A percentile compares a stretch with the other conserved stretches of the same genome.
These are phyloP conservation scores for Bombus confusus DNA, from an alignment of 1,140 invertebrate species.

Conservation along the genomic window DNA sequence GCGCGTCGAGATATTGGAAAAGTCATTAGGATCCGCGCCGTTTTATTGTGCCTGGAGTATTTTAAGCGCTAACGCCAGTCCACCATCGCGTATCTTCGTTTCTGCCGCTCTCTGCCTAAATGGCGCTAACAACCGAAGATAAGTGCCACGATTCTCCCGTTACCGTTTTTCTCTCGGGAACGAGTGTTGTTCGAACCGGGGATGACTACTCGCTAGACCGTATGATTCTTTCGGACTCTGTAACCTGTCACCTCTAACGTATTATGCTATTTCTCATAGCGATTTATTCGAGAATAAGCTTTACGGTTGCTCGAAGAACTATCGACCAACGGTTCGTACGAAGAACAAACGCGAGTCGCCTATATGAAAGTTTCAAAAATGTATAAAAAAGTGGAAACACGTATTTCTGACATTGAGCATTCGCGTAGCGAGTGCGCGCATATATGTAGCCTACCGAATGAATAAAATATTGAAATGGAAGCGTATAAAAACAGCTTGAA, in stretches of 20 bases:
- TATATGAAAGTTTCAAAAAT: background rate
- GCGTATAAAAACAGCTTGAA: background rate
- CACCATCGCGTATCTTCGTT: constrained; percentile 16
- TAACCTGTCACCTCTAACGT: background rate
- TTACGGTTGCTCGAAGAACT: background rate
- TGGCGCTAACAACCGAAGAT: background rate
- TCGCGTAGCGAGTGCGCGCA: background rate
- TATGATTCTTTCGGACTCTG: background rate
- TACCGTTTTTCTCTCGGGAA: background rate
- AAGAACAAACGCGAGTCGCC: background rate
- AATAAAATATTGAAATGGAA: constrained; percentile 2
- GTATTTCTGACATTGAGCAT: background rate
- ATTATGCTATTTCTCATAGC: background rate
- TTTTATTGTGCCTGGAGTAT: constrained; percentile 55
- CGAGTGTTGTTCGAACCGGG: background rate
- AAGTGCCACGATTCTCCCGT: background rate
- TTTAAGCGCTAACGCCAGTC: constrained; percentile 55
- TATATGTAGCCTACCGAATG: background rate
- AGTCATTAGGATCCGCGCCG: constrained; percentile 61
- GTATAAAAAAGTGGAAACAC: background rate
- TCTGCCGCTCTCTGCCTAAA: constrained; percentile 14
- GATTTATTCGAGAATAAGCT: background rate
- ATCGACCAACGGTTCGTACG: background rate
- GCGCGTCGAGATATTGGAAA: constrained; percentile 61
- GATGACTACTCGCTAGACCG: background rate